Conservation (phyloP, 2,113 vertebrate species). For the Alethe castanea region DNA sequence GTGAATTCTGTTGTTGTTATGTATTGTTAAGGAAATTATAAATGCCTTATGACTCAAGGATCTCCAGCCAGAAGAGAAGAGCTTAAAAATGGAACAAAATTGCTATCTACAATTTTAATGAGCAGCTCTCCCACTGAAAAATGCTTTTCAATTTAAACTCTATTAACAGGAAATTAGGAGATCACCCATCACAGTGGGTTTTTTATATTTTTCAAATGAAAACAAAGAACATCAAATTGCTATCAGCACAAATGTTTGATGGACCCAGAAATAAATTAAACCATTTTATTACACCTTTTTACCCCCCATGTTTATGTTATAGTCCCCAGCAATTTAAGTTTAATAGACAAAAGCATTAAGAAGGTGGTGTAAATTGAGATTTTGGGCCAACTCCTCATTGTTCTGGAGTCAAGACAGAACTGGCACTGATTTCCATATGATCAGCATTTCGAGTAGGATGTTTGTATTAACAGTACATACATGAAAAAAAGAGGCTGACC, state of each 20-base stretch:
- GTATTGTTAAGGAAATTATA: slow-evolving; percentile 8
- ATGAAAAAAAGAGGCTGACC: background rate
- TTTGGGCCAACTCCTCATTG: background rate
- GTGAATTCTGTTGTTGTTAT: background rate
- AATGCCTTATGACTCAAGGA: slow-evolving; percentile 11
- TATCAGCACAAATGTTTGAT: background rate
- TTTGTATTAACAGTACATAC: background rate
- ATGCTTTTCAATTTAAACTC: slow-evolving; percentile 55
- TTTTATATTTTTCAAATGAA: slow-evolving; percentile 53
- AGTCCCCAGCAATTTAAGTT: background rate
- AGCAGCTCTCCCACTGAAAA: slow-evolving; percentile 29
- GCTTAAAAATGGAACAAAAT: slow-evolving; percentile 32
- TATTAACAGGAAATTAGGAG: slow-evolving; percentile 60
- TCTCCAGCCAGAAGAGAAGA: slow-evolving; percentile 12
- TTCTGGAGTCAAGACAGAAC: background rate
- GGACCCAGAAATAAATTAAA: slow-evolving; percentile 35
- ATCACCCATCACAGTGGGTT: background rate
- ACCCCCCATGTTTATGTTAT: background rate
- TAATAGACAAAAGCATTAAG: slow-evolving; percentile 4
- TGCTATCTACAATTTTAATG: slow-evolving; percentile 45
- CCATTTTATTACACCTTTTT: background rate
- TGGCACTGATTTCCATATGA: background rate
- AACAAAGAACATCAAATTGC: slow-evolving; percentile 35
- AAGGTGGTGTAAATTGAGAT: background rate
- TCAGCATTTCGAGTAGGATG: background rate